Evolutionary conservation across 2,797 vertebrate genomes (phyloP), one percentile per base, ranked within the genome.

Genomic region (Artibeus jamaicensis): DNA sequence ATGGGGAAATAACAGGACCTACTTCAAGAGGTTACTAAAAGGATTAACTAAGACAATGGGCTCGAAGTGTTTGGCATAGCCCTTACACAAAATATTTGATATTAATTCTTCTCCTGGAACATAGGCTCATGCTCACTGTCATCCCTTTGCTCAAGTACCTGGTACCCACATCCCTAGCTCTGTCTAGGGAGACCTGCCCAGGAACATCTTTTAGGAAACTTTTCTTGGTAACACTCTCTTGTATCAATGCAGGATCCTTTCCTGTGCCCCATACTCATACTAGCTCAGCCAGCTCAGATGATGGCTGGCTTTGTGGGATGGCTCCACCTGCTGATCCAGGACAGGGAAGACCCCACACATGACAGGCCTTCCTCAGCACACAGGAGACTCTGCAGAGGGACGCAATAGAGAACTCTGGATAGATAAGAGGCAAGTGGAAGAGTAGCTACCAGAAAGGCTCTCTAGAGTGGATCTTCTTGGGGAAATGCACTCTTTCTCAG

Each of bases 1-100:
- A 97, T 84, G 37, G 46, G 22, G 67, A 22, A 91, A 82, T 82
- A 68, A 68, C 6, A 86, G 19, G 42, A 77, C 39, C 74, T 91
- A 95, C n/a, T 81, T 76, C 32, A 78, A 91, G 12, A 84, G 5
- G 26, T 84, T 96, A 71, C 48, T 91, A 76, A 83, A 93, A 93
- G 92, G 78, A 90, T 76, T 77, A 70, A 53, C 42, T 73, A 86
- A 94, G 12, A 92, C 77, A 94, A 95, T 53, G n/a, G 2, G 68
- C 39, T 77, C 46, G 29, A 87, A 71, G 29, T 78, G 67, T 71
- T 44, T 91, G 55, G 34, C 70, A 93, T 0, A 94, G 53, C 37
- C 32, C 18, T 57, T 73, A n/a, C 26, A 90, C 39, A 76, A 93
- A 94, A 94, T 57, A 97, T 50, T 62, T 88, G 8, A 55, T 48